These are phyloP conservation scores for Forbesichthys agassizii DNA, from an alignment of 2,113 vertebrate genomes.

Conservation along the genomic window DNA sequence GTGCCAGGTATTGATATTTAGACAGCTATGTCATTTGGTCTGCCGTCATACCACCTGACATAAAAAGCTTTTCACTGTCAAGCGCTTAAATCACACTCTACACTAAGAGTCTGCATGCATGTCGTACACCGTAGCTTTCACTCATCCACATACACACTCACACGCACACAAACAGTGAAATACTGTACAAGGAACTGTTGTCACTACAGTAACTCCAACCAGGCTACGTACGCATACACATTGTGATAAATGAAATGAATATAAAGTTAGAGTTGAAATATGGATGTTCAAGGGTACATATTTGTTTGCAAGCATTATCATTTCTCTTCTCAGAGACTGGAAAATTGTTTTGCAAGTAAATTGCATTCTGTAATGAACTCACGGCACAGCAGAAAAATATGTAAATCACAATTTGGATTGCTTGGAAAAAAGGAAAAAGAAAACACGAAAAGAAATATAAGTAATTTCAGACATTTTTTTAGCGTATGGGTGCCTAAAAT, in stretches of 20 bases:
- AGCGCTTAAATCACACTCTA: conserved; percentile 30
- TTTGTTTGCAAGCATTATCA: conserved; percentile 70
- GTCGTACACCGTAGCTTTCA: conserved; percentile 5
- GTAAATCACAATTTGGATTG: conserved; percentile 58
- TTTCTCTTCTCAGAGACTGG: conserved; percentile 60
- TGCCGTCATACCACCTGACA: conserved; percentile 24
- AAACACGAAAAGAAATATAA: conserved; percentile 4
- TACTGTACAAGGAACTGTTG: conserved; percentile 37
- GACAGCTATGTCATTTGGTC: conserved; percentile 27
- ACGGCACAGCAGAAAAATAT: conserved; percentile 41
- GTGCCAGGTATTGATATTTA: conserved; percentile 38
- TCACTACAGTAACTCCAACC: conserved; percentile 60
- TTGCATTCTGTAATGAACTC: conserved; percentile 68
- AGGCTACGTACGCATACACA: conserved; percentile 62
- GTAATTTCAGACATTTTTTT: conserved; percentile 52
- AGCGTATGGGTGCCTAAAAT: not conserved
- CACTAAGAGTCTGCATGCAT: conserved; percentile 5
- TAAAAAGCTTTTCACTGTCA: conserved; percentile 36
- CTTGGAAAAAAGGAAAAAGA: conserved; percentile 1
- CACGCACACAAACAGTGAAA: conserved; percentile 12
- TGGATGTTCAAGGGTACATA: conserved; percentile 63
- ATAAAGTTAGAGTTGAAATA: conserved; percentile 68
- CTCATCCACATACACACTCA: conserved; percentile 16
- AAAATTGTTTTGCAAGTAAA: conserved; percentile 58
- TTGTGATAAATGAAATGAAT: conserved; percentile 71